Evolutionary conservation across 2,797 vertebrate genomes (phyloP).

Genomic region (Varecia variegata): DNA sequence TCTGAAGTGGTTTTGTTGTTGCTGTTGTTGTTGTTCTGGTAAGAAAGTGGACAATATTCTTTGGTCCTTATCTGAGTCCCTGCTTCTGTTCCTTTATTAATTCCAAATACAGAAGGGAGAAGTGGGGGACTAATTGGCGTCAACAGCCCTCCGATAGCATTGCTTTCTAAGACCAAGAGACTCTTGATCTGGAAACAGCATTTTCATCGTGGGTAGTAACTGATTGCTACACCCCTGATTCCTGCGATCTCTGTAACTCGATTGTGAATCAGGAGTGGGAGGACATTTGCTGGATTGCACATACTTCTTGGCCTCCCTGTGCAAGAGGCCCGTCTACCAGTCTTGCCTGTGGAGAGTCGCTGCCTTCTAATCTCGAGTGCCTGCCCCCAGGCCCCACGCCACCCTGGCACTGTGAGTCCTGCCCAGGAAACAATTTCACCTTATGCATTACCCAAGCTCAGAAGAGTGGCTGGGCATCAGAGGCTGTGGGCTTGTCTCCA

Average conservation of each 20-base stretch:
- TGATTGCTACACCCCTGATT: not conserved
- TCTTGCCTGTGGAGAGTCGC: not conserved
- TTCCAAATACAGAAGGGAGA: not conserved
- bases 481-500: not conserved
- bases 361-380: not conserved
- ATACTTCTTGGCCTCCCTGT: not conserved
- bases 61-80: not conserved
- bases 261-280: not conserved
- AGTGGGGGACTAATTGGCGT: not conserved
- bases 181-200: not conserved
- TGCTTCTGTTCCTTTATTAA: not conserved
- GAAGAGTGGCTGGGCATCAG: not conserved
- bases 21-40: not conserved
- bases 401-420: not conserved
- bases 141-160: not conserved
- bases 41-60: not conserved
- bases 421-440: not conserved
- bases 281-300: not conserved
- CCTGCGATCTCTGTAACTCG: not conserved
- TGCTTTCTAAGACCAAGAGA: not conserved
- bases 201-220: not conserved
- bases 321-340: not conserved
- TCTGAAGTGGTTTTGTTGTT: not conserved
- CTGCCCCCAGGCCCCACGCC: fast-evolving
- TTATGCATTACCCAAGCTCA: not conserved